Evolutionary conservation across 2,113 vertebrate genomes (phyloP), one percentile per base, ranked within the genome.

Genomic region (Polyodon spathula): DNA sequence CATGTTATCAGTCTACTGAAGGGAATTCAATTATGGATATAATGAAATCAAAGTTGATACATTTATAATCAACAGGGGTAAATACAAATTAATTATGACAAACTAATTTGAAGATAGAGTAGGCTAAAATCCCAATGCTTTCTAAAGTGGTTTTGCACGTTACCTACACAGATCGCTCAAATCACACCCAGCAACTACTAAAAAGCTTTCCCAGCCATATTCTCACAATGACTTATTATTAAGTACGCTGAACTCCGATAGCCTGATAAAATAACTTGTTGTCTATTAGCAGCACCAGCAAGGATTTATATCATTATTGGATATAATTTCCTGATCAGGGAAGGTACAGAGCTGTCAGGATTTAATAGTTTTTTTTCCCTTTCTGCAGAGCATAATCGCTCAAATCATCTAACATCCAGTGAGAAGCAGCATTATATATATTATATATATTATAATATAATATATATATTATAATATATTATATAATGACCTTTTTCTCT

Each of bases 1-100:
- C 67, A 79, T 70, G 82, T 83, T 79, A 74, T 79, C 72, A 80
- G 72, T 68, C 64, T 66, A 27, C 68, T 76, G 78, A 78, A 74
- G 71, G 66, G 65, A 73, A 73, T 81, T 78, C 68, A 84, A 84
- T 85, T 80, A 85, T 81, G 69, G 77, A 80, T 81, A 64, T 69
- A 77, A 74, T 84, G 83, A 71, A 84, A 86, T 82, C 74, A 73
- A 80, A 84, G 72, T 79, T 83, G 74, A 74, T 82, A 84, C 27
- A 27, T 27, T 27, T 82, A 83, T 84, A 86, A 86, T 86, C 79
- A 85, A 77, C 71, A 61, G 72, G 62, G 63, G 60, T 60, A 57
- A 60, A 59, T 64, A 71, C 76, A 72, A 77, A 73, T 65, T 60
- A 68, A 68, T 80, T 77, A 71, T 75, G 74, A 81, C 76, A 78